Conservation (phyloP, 2,797 vertebrate species). For the Cyclopterus lumpus region DNA sequence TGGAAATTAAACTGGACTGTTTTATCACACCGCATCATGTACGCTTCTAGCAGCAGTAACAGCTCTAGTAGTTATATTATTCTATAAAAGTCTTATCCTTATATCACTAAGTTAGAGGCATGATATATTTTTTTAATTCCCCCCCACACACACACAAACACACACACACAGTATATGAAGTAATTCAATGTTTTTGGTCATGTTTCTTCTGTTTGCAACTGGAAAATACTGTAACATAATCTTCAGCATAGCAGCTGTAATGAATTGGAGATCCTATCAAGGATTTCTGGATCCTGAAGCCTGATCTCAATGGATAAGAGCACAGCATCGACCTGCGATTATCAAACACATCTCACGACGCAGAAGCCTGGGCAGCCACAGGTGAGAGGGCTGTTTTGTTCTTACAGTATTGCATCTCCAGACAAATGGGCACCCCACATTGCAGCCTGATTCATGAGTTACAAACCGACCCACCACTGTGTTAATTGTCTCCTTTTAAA, state of each 20-base stretch:
- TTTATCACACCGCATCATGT: neutral
- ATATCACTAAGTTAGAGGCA: slow-evolving; percentile 9
- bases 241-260: slow-evolving; percentile 33
- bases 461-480: slow-evolving; percentile 52
- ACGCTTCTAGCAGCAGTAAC: slow-evolving; percentile 2
- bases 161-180: slow-evolving; percentile 7
- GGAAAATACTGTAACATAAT: slow-evolving; percentile 28
- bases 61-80: neutral
- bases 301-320: slow-evolving; percentile 60
- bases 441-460: slow-evolving; percentile 49
- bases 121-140: slow-evolving; percentile 11
- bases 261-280: slow-evolving; percentile 54
- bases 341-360: slow-evolving; percentile 56
- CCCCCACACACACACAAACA: neutral
- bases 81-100: slow-evolving; percentile 1
- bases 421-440: slow-evolving; percentile 16
- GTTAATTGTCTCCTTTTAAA: slow-evolving; percentile 71
- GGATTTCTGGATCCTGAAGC: slow-evolving; percentile 52
- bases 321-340: slow-evolving; percentile 45
- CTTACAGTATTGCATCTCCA: slow-evolving; percentile 30
- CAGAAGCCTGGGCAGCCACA: slow-evolving; percentile 6
- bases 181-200: slow-evolving; percentile 34
- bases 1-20: slow-evolving; percentile 11
- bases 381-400: slow-evolving; percentile 42
- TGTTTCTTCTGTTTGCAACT: slow-evolving; percentile 31